Evolutionary conservation across 2,113 vertebrate species (phyloP).

Genomic region (Circaetus gallicus): DNA sequence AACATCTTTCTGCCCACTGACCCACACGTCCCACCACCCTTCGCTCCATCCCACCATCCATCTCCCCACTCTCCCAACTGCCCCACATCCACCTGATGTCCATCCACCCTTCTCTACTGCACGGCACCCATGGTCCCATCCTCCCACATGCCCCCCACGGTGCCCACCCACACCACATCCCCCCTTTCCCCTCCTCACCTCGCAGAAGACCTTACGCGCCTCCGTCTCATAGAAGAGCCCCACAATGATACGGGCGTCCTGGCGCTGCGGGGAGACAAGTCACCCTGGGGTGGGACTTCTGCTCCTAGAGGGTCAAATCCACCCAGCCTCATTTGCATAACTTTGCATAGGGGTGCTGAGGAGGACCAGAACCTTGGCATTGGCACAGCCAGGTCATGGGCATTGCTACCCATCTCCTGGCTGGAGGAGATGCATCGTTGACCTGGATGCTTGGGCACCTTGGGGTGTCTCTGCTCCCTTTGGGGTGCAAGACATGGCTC

Average conservation of each 20-base stretch:
- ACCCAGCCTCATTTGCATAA: background rate
- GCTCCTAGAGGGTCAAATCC: background rate
- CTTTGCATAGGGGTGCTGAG: background rate
- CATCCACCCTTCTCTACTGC: background rate
- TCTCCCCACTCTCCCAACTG: background rate
- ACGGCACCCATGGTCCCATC: too few species aligned
- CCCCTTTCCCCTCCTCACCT: constrained; percentile 71
- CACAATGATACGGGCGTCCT: constrained; percentile 94
- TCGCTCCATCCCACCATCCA: background rate
- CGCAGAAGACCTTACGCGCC: constrained; percentile 94
- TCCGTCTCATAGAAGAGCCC: constrained; percentile 96
- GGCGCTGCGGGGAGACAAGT: constrained; percentile 73
- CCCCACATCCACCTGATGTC: background rate
- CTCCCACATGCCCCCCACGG: rapidly evolving
- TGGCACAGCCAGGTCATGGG: background rate
- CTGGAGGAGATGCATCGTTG: background rate
- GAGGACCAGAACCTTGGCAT: background rate
- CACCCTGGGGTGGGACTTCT: background rate
- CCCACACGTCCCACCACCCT: too few species aligned
- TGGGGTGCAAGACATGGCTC: background rate
- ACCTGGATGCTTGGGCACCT: background rate
- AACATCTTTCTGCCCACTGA: background rate
- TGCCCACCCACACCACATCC: too few species aligned
- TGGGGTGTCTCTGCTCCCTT: background rate
- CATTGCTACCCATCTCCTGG: background rate